Evolutionary conservation across 2,113 vertebrate species (phyloP).

Genomic region (Dunckerocampus dactyliophorus): DNA sequence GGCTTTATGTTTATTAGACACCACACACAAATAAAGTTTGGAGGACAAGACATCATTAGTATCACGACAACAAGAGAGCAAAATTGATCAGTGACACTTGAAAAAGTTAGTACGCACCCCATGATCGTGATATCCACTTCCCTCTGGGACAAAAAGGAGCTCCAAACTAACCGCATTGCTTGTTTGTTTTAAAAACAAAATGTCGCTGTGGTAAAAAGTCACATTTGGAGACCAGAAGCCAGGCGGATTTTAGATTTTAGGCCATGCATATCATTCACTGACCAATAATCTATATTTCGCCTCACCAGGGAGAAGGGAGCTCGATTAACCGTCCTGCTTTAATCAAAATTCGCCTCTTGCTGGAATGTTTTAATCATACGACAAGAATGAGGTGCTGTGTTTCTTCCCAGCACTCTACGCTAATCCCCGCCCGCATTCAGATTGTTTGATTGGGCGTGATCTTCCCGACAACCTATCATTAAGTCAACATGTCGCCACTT

Average conservation of each 20-base stretch:
- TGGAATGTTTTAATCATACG: constrained; percentile 55
- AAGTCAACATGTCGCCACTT: constrained; percentile 51
- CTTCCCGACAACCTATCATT: constrained; percentile 33
- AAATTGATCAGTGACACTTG: too few relatives aligned
- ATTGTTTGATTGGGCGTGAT: constrained; percentile 34
- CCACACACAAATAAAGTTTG: too few relatives aligned
- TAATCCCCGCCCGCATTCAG: constrained; percentile 13
- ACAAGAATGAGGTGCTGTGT: constrained; percentile 33
- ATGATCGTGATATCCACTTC: too few relatives aligned
- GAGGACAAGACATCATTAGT: too few relatives aligned
- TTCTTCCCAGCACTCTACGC: constrained; percentile 39
- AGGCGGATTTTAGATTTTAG: not conserved
- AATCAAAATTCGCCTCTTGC: constrained; percentile 46
- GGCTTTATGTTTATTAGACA: too few relatives aligned
- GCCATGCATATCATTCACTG: constrained; percentile 7
- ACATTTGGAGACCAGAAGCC: too few relatives aligned
- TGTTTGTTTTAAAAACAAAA: too few relatives aligned
- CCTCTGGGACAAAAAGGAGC: too few relatives aligned
- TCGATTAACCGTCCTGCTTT: constrained; percentile 46
- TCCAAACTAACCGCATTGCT: too few relatives aligned
- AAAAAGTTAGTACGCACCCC: too few relatives aligned
- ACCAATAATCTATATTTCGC: constrained; percentile 11
- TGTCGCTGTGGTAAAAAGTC: too few relatives aligned
- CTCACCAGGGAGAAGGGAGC: constrained; percentile 34
- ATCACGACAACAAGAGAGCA: too few relatives aligned